phyloP scores from a whole-genome alignment of 2,113 vertebrate genomes.

The Circaetus cinerascens region DNA sequence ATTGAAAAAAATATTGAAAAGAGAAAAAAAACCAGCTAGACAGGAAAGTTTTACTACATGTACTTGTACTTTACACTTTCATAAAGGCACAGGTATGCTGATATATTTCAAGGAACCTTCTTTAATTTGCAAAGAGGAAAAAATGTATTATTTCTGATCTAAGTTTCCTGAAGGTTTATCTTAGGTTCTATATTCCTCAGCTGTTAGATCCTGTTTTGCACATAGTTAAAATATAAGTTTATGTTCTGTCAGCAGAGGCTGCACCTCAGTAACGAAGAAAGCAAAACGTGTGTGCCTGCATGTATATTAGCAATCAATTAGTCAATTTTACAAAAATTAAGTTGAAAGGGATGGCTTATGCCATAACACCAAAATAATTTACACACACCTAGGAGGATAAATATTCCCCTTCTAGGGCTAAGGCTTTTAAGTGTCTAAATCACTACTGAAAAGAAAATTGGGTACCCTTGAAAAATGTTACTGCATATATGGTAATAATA shows the following conservation, averaged over 20 bases:
- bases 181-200: neutral
- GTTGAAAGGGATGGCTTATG: neutral
- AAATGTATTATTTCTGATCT: neutral
- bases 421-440: neutral
- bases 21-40: neutral
- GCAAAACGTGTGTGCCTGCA: neutral
- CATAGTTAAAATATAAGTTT: neutral
- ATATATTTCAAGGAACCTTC: neutral
- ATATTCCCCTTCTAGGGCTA: neutral
- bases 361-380: neutral
- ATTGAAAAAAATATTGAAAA: neutral
- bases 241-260: neutral
- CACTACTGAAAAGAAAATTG: neutral
- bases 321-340: neutral
- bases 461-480: neutral
- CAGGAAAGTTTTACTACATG: neutral
- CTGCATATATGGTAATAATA: neutral
- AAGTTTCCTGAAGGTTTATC: neutral
- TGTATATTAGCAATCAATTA: neutral
- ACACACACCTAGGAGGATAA: neutral
- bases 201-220: neutral
- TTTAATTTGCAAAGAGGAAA: neutral
- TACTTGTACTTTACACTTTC: neutral
- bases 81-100: neutral
- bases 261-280: neutral